Evolutionary conservation across 2,797 vertebrate genomes (phyloP), one percentile per base, ranked within the genome.

Genomic region (Phalanger gymnotis): DNA sequence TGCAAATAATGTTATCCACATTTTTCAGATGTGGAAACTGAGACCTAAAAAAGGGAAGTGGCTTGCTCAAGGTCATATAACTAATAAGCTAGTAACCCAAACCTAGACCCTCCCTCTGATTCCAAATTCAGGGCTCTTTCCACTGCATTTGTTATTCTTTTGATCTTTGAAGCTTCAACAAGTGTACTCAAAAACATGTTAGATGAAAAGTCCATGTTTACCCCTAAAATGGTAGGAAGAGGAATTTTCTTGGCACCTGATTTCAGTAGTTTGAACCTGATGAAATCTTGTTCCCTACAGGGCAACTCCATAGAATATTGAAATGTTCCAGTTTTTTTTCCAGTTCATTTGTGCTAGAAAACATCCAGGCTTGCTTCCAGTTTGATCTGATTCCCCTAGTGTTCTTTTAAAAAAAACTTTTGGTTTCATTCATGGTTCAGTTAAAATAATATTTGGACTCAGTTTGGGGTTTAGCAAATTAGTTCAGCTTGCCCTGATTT

Each of bases 51-150:
- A 87, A 87, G 73, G 73, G 10, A 54, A 94, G n/a, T 90, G 90
- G 94, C 53, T 91, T 93, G 47, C 51, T 81, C 92, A 93, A 94
- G 54, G 40, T 34, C 94, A 95, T n/a, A 95, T 73, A 96, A 11
- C 31, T 93, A 91, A 57, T 94, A 40, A 90, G 13, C 47, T 66
- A 30, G 10, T 95, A 95, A 92, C 31, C 96, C 54, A 92, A 93
- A 96, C 89, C 54, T 90, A 90, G 92, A 53, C 89, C 30, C 96
- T 81, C 89, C 30, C 96, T 81, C 91, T 73, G 92, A 92, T 66
- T 94, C 90, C 96, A 92, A 89, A 58, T 93, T 95, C 55, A 95
- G 96, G 92, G 90, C 31, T 90, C 81, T 96, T 94, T 97, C 96
- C 91, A 81, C 52, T 81, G 0, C 66, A 12, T 93, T 87, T 94